A percentile compares a stretch with the other conserved stretches of the same genome.
Evolutionary conservation across 2,797 vertebrate genomes (phyloP).

Genomic region (Sebastes steindachneri): DNA sequence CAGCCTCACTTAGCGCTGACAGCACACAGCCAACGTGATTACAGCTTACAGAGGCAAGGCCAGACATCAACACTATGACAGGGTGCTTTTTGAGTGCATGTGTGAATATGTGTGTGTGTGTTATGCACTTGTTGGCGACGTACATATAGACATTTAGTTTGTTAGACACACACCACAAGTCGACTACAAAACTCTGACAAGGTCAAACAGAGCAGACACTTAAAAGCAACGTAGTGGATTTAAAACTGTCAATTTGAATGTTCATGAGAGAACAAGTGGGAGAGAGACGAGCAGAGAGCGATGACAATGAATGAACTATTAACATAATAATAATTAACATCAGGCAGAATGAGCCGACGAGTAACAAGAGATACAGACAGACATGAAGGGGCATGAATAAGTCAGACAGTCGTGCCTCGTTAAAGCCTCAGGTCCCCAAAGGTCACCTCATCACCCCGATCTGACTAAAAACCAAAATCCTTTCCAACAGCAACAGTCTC

Average conservation of each 20-base stretch:
- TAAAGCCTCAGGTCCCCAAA: conserved; percentile 13
- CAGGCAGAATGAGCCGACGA: neutral
- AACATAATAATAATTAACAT: neutral
- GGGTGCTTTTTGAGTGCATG: neutral
- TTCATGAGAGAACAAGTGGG: neutral
- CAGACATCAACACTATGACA: conserved; percentile 35
- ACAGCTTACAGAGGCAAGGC: conserved; percentile 44
- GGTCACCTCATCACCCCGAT: conserved; percentile 10
- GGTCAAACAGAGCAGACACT: conserved; percentile 15
- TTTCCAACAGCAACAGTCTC: neutral
- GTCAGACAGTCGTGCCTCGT: conserved; percentile 21
- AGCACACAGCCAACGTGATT: conserved; percentile 48
- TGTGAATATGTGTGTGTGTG: neutral
- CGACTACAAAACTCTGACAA: neutral
- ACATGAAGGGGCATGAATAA: conserved; percentile 8
- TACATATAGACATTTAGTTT: neutral
- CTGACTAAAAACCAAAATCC: neutral
- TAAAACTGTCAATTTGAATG: conserved; percentile 4
- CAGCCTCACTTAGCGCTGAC: conserved; percentile 45
- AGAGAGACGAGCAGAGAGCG: neutral
- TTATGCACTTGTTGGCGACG: neutral
- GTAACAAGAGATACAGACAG: conserved; percentile 7
- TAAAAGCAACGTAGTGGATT: conserved; percentile 1
- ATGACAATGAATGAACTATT: neutral
- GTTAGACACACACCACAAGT: neutral